Percentiles rank a stretch among this genome's conserved stretches.
phyloP scores from a whole-genome alignment of 2,797 vertebrate genomes.

The Macropodus opercularis region DNA sequence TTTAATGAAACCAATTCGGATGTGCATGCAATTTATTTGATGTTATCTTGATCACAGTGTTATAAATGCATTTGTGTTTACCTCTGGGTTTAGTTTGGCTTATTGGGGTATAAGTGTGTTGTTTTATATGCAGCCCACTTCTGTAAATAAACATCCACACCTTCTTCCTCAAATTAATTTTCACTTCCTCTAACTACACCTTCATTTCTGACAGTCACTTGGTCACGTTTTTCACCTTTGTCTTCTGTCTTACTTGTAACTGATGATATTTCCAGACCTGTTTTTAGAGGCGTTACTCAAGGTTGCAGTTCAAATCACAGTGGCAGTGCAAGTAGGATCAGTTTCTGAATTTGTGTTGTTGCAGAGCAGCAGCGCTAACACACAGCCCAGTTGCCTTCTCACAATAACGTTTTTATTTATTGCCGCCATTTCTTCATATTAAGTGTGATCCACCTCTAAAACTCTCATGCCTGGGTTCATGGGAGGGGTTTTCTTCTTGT shows the following conservation, averaged over 20 bases:
- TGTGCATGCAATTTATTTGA: background rate
- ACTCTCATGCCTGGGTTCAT: too few relatives aligned
- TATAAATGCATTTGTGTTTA: background rate
- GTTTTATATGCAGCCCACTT: background rate
- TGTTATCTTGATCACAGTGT: background rate
- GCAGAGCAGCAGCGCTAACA: background rate
- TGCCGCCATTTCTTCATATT: too few relatives aligned
- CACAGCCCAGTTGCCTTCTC: background rate
- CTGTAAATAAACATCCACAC: background rate
- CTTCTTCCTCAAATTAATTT: slow-evolving; percentile 16
- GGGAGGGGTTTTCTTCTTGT: too few relatives aligned
- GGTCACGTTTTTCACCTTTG: slow-evolving; percentile 18
- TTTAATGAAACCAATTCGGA: background rate
- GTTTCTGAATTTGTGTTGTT: background rate
- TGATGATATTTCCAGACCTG: slow-evolving; percentile 13
- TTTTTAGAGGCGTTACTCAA: slow-evolving; percentile 19
- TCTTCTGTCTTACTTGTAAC: background rate
- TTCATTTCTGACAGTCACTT: slow-evolving; percentile 9
- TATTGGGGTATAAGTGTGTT: background rate
- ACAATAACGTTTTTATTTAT: background rate
- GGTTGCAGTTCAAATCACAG: background rate
- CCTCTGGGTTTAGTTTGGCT: too few relatives aligned
- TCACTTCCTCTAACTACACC: slow-evolving; percentile 38
- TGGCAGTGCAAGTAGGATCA: background rate
- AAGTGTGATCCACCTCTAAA: too few relatives aligned